phyloP scores from a whole-genome alignment of 2,113 vertebrate genomes.

The Rattus rattus region DNA sequence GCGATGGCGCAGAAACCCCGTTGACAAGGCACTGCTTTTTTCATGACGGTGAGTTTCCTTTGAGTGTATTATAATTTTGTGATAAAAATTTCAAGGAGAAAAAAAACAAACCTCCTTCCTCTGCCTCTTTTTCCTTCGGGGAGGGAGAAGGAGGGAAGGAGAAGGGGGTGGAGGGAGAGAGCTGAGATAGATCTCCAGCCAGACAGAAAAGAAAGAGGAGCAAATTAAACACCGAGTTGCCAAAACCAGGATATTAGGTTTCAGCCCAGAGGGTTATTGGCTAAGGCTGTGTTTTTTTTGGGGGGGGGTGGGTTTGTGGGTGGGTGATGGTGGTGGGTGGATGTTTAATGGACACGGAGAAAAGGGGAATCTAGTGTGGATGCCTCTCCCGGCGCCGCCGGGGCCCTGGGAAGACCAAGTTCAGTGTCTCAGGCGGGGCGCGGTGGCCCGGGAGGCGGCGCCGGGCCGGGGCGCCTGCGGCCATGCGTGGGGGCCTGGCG shows the following conservation, averaged over 20 bases:
- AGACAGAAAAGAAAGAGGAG: conserved; percentile 94
- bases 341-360: conserved; percentile 88
- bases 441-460: conserved; percentile 80
- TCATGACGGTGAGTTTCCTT: conserved; percentile 99
- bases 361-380: conserved; percentile 82
- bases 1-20: conserved; percentile 99
- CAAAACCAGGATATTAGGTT: conserved; percentile 99
- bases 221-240: conserved; percentile 98
- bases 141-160: conserved; percentile 92
- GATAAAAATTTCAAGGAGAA: conserved; percentile 99
- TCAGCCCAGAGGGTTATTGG: conserved; percentile 93
- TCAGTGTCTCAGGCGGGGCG: conserved; percentile 73
- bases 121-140: conserved; percentile 90
- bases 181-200: conserved; percentile 94
- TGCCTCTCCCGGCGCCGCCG: conserved; percentile 78
- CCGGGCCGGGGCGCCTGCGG: conserved; percentile 71
- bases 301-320: conserved; percentile 84
- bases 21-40: conserved; percentile 99
- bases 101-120: conserved; percentile 92
- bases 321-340: conserved; percentile 84
- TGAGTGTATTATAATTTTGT: conserved; percentile 99
- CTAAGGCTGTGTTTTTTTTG: conserved; percentile 87
- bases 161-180: conserved; percentile 84
- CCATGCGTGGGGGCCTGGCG: conserved; percentile 80
- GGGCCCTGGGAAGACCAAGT: conserved; percentile 82